Evolutionary conservation across 2,888 invertebrate species (phyloP), one percentile per base, ranked within the genome.

Genomic region (Caenorhabditis plicata): DNA sequence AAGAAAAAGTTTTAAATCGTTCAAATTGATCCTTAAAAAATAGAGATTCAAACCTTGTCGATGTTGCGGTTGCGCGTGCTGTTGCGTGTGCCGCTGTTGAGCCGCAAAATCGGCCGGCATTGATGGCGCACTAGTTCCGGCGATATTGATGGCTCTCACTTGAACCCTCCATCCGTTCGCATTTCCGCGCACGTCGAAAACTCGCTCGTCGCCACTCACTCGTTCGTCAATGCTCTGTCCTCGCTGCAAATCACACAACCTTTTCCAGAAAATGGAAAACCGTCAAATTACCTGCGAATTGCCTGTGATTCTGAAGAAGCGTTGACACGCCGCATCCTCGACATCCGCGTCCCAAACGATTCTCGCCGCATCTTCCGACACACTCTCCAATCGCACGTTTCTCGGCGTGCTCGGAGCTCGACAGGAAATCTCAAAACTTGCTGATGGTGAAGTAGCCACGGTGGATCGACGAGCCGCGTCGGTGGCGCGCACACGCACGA

Each of bases 221-320:
- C 53, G 25, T 47, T 63, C 69, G 13, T 25, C 11, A 22, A 66
- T 63, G 38, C 71, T 66, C 33, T 73, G 62, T 31, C 66, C 64
- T 25, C 73, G 62, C 62, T 23, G 68, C 50, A 15, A 63, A 62
- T 48, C 62, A n/a, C n/a, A n/a, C n/a, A n/a, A n/a, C n/a, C n/a
- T n/a, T n/a, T n/a, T n/a, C n/a, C n/a, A n/a, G n/a, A n/a, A n/a
- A n/a, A n/a, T n/a, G n/a, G n/a, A n/a, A n/a, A n/a, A n/a, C n/a
- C n/a, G n/a, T n/a, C n/a, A n/a, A n/a, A n/a, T n/a, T n/a, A n/a
- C n/a, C n/a, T n/a, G n/a, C n/a, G n/a, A n/a, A n/a, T n/a, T 66
- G 26, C 78, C 78, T 22, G 73, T 68, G 47, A 78, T 70, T 52
- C 74, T 67, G 64, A 78, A 78, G 55, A 74, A 75, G 4, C 73